Evolutionary conservation across 2,113 vertebrate species (phyloP), one percentile per base, ranked within the genome.

Genomic region (Eublepharis macularius): DNA sequence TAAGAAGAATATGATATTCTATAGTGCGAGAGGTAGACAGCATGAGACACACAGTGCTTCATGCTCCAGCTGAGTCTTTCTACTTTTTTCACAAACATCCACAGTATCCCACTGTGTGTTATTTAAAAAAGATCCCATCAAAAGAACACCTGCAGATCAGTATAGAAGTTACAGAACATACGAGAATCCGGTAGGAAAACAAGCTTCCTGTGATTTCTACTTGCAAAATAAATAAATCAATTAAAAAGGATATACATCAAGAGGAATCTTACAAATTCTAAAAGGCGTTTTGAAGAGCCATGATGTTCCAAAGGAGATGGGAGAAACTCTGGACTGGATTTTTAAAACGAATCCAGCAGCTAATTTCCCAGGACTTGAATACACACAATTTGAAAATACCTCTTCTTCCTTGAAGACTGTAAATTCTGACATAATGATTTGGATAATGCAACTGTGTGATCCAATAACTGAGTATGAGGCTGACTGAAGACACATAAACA

Each of bases 31-130:
- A 85, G 76, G 49, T 17, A 57, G 81, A 65, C 85, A 69, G 84
- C 65, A 82, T 73, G 47, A 88, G 91, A 82, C 34, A 51, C 0
- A 1, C n/a, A 34, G 10, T 26, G 41, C 74, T 83, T 88, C 45
- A 34, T 76, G 63, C 75, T 81, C 92, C 90, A 45, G 63, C 63
- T n/a, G 85, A 80, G 70, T 81, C 72, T 63, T 84, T 68, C 79
- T 73, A 76, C 88, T 90, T 91, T 87, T 89, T 90, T 90, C 89
- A 65, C 47, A 84, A 82, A 80, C 82, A 90, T 83, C 32, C 80
- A 83, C 49, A 87, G 66, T 10, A 36, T 14, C 79, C 85, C 0
- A 0, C 86, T 80, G 76, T 24, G 39, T 41, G 9, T 76, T 79
- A 68, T 57, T 26, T 26, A 65, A 57, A 89, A 89, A 89, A 51